Evolutionary conservation across 1,140 invertebrate genomes (phyloP), one percentile per base, ranked within the genome.

Genomic region (Drosophila kohkoa): DNA sequence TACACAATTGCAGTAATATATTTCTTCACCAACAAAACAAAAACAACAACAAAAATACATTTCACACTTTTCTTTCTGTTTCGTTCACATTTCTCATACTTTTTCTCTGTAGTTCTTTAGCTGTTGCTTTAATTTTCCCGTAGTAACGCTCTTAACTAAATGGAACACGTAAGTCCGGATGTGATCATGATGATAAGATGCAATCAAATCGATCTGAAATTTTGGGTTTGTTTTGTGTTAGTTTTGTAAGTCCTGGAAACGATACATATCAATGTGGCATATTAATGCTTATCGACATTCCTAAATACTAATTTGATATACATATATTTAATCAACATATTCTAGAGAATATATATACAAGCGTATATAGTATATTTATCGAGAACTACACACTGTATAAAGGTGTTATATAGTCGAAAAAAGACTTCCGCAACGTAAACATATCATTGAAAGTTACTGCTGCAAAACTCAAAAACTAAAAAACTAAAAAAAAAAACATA

Each of bases 351-450:
- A 67, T 75, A 48, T 45, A 75, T 58, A 66, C 10, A 65, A 4
- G 20, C 20, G 20, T 63, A 69, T 72, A 73, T 57, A 71, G 0
- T 71, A 48, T n/a, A 62, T 46, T 48, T 35, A 54, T 52, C 15
- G 20, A 32, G n/a, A 55, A 15, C 13, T 38, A 57, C 15, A 57
- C 32, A 57, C 54, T 41, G 10, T 20, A 57, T 57, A 41, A 41
- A 16, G 13, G 54, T 41, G 32, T 57, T 86, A 75, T 73, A 75
- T 54, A 30, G 80, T 83, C 79, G 20, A 25, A 38, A 64, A 58
- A 76, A 91, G 90, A 91, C 90, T 91, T 83, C 54, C 90, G 90
- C 86, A 91, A 91, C 90, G 81, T 82, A 69, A 85, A 91, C 90
- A 91, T 91, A 91, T 91, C 90, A 91, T 70, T 81, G 71, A 90